Evolutionary conservation across 2,797 vertebrate genomes (phyloP), one percentile per base, ranked within the genome.

Genomic region (Peromyscus melanophrys): DNA sequence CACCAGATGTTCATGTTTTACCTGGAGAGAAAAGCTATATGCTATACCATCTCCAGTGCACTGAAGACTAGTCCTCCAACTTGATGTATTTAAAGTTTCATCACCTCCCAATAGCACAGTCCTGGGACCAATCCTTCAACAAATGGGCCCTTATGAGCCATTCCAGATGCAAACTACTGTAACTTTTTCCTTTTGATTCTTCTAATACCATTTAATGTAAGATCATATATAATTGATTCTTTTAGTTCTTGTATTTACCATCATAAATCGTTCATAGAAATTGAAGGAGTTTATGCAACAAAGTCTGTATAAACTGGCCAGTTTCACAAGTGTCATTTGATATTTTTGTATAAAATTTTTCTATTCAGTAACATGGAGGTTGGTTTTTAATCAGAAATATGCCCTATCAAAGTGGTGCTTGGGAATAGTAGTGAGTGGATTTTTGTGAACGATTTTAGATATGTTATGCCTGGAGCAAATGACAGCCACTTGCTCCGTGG

Each of bases 361-460:
- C n/a, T 84, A 6, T 75, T 92, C 63, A 86, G 12, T 76, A 57
- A 34, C 78, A 71, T 6, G 83, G 46, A 55, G 46, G 43, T 75
- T 92, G 40, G 69, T 88, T 57, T 95, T 94, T 67, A 89, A 34
- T 93, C 2, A 29, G 1, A 90, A 92, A 46, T 49, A 46, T 49
- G 27, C 19, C 67, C 97, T 78, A 71, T 81, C 87, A 27, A 89
- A 61, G 69, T 84, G 43, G 17, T 65, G 13, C 80, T 88, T 77
- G 84, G 49, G 27, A 49, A 86, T 73, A n/a, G 37, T n/a, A 46
- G 59, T 69, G 37, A 52, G 16, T 92, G 25, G 80, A 46, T 76
- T 96, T 96, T 92, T 55, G 71, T 92, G 73, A 95, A 61, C 2
- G 87, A 21, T 88, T 69, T 94, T 89, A 81, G 69, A 19, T 63